phyloP scores from a whole-genome alignment of 2,888 invertebrate species.

The Epistrophella euchroma region DNA sequence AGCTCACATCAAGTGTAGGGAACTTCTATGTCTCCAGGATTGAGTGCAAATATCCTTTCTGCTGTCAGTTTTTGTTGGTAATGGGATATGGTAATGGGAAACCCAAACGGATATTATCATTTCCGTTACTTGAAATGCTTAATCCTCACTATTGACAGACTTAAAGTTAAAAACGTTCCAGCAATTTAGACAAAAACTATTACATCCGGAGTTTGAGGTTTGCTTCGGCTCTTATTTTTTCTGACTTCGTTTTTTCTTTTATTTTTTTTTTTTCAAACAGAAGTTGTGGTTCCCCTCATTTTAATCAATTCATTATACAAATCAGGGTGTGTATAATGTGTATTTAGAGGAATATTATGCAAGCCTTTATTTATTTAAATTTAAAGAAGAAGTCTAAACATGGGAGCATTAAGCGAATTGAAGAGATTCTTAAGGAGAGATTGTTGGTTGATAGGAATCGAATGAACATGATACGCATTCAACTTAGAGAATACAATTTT shows the following conservation, averaged over 20 bases:
- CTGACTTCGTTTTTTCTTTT: background rate
- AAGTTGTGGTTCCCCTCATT: slow-evolving; percentile 42
- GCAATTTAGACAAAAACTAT: slow-evolving; percentile 76
- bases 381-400: background rate
- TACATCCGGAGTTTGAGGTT: slow-evolving; percentile 69
- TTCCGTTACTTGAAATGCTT: slow-evolving; percentile 75
- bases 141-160: slow-evolving; percentile 75
- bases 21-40: slow-evolving; percentile 63
- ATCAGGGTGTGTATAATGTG: slow-evolving; percentile 66
- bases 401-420: background rate
- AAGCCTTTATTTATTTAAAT: slow-evolving; percentile 28
- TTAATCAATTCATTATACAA: slow-evolving; percentile 69
- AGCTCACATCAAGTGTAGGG: slow-evolving; percentile 50
- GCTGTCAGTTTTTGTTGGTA: slow-evolving; percentile 74
- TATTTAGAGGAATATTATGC: slow-evolving; percentile 60
- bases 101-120: slow-evolving; percentile 75
- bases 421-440: background rate
- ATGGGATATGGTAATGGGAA: slow-evolving; percentile 76
- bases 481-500: background rate
- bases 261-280: background rate
- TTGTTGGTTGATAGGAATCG: background rate
- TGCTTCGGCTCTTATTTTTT: slow-evolving; percentile 6
- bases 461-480: background rate
- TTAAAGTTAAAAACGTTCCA: slow-evolving; percentile 71
- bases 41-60: slow-evolving; percentile 74